Base-by-base conservation (phyloP, 2,113 vertebrate genomes). In the Ciconia maguari region DNA sequence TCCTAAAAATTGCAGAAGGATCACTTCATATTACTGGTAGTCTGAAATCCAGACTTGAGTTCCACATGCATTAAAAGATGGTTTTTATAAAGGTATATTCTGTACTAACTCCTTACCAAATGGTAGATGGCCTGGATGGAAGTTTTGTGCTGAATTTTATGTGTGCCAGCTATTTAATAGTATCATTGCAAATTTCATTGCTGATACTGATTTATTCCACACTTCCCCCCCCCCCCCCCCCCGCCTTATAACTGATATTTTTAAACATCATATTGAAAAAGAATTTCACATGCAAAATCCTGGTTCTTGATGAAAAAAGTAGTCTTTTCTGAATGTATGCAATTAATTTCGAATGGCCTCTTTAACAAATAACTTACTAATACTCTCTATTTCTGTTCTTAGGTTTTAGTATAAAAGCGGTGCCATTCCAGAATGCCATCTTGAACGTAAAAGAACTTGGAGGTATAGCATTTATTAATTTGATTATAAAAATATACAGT, bases 391-490 rank as follows among this genome's bases (percentile, higher is more conserved):
- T 96, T 98, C 79, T 97, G 25, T 95, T 98, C 95, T 83, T 92
- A 99, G 99, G 99, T 98, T 99, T 99, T 98, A 99, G 99, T 97
- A 99, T 99, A 98, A 99, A 99, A 98, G 99, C 99, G 41, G 99
- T 99, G 96, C 98, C 99, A 92, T 99, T 99, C 97, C 98, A 99
- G 97, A 99, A 99, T 97, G 99, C 99, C 95, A 98, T 99, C 98
- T 98, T 99, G 98, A 99, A 99, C 93, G 98, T 99, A 87, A 99
- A 99, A 98, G 99, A 99, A 98, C 99, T 99, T 74, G 99, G 99
- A 99, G 99, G 99, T 99, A 99, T 97, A 97, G 68, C 52, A 41
- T 93, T 94, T 97, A 76, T 91, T 97, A 1, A 58, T 83, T 95
- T 71, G 19, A 14, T 83, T 58, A 38, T 85, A 54, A 82, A 87